phyloP scores from a whole-genome alignment of 2,888 invertebrate species.

The Pseudeuparius sepicola region DNA sequence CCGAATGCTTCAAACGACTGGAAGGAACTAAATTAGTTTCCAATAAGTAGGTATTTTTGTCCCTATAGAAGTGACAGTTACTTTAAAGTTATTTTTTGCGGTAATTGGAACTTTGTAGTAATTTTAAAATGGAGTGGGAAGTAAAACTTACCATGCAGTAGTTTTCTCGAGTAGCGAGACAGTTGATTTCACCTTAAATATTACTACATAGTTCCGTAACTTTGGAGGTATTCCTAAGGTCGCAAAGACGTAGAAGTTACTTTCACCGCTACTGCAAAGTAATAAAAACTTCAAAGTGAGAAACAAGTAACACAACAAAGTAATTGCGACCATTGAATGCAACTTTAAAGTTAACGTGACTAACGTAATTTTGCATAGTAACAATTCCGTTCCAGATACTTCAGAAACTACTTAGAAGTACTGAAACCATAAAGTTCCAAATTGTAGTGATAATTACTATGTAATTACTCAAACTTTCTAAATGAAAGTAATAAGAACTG shows the following conservation, averaged over 20 bases:
- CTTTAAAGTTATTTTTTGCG: constrained; percentile 1
- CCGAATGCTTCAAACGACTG: constrained; percentile 1
- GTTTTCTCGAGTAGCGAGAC: constrained; percentile 3
- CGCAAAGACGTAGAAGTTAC: constrained; percentile 1
- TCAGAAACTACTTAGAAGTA: constrained; percentile 5
- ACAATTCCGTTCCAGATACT: not conserved
- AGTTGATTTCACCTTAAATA: constrained; percentile 5
- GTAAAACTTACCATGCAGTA: constrained; percentile 2
- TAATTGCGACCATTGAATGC: not conserved
- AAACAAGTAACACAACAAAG: constrained; percentile 3
- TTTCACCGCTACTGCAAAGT: constrained; percentile 2
- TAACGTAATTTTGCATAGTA: constrained; percentile 4
- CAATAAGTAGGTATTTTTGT: not conserved
- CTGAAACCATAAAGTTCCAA: constrained; percentile 5
- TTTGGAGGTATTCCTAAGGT: constrained; percentile 3
- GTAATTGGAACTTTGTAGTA: constrained; percentile 3
- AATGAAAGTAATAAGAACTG: constrained; percentile 5
- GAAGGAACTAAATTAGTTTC: constrained; percentile 1
- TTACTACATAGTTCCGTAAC: constrained; percentile 7
- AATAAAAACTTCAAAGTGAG: no score
- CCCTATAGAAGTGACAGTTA: not conserved
- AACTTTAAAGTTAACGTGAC: constrained; percentile 3
- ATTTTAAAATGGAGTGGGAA: constrained; percentile 3
- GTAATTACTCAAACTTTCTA: constrained; percentile 2
- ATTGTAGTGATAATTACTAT: constrained; percentile 3